phyloP scores from a whole-genome alignment of 1,140 invertebrate species.

The Protaetia brevitarsis region DNA sequence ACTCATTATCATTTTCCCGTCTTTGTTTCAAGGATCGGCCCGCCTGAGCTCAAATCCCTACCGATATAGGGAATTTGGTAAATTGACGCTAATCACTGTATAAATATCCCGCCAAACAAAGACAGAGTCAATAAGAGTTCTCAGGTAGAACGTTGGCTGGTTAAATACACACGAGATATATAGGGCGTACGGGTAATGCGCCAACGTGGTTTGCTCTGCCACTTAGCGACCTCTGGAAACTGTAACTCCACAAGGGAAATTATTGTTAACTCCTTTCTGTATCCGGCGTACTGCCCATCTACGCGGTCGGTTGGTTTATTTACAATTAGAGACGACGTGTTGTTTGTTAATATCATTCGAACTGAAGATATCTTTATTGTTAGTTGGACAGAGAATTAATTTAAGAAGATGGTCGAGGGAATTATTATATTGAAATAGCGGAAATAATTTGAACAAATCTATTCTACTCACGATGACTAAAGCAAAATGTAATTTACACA shows the following conservation, averaged over 20 bases:
- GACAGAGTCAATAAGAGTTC: constrained; percentile 16
- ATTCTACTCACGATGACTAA: too few relatives aligned
- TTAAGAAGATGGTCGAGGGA: background rate
- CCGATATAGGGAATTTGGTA: constrained; percentile 14
- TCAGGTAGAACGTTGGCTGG: constrained; percentile 9
- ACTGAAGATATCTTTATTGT: constrained; percentile 10
- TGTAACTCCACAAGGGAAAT: constrained; percentile 11
- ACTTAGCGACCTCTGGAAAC: background rate
- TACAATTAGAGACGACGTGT: constrained; percentile 1
- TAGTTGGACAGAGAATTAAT: background rate
- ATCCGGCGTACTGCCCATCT: background rate
- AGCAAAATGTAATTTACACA: too few relatives aligned
- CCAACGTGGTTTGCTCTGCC: background rate
- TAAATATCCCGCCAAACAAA: constrained; percentile 11
- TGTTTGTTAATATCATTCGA: constrained; percentile 3
- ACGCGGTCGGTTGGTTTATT: background rate
- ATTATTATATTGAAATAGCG: too few relatives aligned
- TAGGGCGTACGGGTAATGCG: background rate
- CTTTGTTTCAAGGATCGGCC: background rate
- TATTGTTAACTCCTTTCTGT: constrained; percentile 2
- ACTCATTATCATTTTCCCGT: background rate
- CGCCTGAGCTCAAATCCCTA: background rate
- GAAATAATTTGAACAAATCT: too few relatives aligned
- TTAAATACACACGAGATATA: background rate
- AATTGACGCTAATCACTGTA: constrained; percentile 10